Evolutionary conservation across 2,113 vertebrate genomes (phyloP).

Genomic region (Amblyopsis rosae): DNA sequence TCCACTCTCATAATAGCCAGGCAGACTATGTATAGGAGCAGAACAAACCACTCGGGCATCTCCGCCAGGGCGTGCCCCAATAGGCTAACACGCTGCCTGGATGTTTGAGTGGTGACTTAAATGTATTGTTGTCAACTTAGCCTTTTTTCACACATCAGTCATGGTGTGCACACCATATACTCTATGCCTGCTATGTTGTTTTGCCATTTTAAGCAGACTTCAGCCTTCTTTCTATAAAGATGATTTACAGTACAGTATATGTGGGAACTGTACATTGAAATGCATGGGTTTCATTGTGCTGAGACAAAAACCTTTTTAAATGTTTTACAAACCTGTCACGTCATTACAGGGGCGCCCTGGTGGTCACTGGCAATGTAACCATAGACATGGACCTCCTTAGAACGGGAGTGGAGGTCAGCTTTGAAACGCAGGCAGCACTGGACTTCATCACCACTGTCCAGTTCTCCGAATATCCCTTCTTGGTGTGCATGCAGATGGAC

Average conservation of each 20-base stretch:
- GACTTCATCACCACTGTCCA: slow-evolving; percentile 94
- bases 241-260: too few species aligned
- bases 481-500: slow-evolving; percentile 98
- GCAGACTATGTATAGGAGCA: slow-evolving; percentile 67
- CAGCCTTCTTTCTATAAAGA: too few species aligned
- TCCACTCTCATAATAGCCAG: slow-evolving; percentile 67
- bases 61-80: slow-evolving; percentile 46
- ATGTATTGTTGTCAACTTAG: slow-evolving; percentile 12
- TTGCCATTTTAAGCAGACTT: too few species aligned
- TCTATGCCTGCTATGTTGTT: too few species aligned
- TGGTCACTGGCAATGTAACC: slow-evolving; percentile 80
- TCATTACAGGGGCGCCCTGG: slow-evolving; percentile 80
- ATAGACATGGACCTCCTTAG: slow-evolving; percentile 89
- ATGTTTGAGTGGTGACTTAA: slow-evolving; percentile 25
- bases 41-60: slow-evolving; percentile 64
- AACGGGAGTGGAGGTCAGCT: slow-evolving; percentile 84
- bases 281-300: not conserved
- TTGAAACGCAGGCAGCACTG: slow-evolving; percentile 83
- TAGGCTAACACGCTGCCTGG: slow-evolving; percentile 31
- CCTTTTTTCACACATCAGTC: not conserved
- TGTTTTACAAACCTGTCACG: slow-evolving; percentile 2
- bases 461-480: slow-evolving; percentile 96
- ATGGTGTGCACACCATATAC: too few species aligned
- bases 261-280: too few species aligned
- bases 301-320: not conserved